Conservation (phyloP, 2,113 vertebrate genomes). For the Aphyosemion australe region DNA sequence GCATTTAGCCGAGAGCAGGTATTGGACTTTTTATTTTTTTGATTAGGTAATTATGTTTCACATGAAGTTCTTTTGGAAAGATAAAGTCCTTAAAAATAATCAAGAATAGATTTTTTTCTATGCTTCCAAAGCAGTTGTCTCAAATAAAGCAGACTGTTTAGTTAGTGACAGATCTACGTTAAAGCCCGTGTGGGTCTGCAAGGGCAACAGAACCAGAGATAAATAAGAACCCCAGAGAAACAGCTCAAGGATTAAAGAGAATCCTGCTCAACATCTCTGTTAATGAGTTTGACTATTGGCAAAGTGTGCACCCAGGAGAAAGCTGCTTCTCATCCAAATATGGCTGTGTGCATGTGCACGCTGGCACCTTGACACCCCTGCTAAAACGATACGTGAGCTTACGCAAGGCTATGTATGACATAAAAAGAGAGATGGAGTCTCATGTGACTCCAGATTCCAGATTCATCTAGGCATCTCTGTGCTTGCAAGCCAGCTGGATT, state of each 20-base stretch:
- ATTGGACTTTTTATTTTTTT: background rate
- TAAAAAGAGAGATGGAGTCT: background rate
- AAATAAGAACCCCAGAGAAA: background rate
- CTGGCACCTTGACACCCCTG: background rate
- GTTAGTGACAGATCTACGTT: too few species aligned
- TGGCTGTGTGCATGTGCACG: background rate
- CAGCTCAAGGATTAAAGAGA: background rate
- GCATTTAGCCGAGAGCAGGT: background rate
- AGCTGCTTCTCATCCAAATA: background rate
- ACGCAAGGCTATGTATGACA: background rate
- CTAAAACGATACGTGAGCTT: background rate
- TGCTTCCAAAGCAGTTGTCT: too few species aligned
- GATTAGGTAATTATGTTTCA: background rate
- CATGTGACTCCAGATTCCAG: background rate
- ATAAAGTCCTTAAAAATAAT: background rate
- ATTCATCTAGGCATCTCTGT: background rate
- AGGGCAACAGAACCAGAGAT: background rate
- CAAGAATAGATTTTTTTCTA: background rate
- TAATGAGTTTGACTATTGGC: background rate
- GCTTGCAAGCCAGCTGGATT: background rate
- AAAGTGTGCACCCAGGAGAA: background rate
- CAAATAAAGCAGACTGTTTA: background rate
- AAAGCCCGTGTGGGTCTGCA: background rate
- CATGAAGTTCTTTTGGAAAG: background rate
- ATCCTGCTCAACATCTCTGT: background rate